Evolutionary conservation across 2,888 invertebrate genomes (phyloP), one percentile per base, ranked within the genome.

Genomic region (Platerodrilus igneus): DNA sequence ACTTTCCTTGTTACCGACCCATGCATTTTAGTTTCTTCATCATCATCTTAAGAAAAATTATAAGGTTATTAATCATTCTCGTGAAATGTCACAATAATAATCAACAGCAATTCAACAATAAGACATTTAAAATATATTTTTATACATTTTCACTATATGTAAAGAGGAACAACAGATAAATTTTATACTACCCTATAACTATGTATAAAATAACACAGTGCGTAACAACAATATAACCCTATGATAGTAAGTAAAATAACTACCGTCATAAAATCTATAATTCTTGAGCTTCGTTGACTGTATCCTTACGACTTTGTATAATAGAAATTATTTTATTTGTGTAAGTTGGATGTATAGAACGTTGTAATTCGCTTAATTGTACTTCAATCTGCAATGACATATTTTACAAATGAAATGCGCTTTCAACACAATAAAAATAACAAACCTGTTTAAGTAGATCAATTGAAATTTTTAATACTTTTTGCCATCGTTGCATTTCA

Each of bases 401-500:
- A 32, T 25, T 36, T 26, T 34, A n/a, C 11, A 22, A 2, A 14
- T 14, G 6, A 10, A 7, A 7, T 16, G 9, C 13, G 7, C n/a
- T 22, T 33, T 22, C 14, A 21, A 15, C 14, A 11, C 2, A 16
- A 17, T 20, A n/a, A n/a, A n/a, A n/a, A n/a, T 28, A 17, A 30
- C 16, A 67, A 72, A 86, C 86, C 79, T 87, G 83, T 67, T 79
- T 76, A 49, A 88, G 73, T 49, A 86, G 75, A 50, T 77, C 70
- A 47, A 85, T 79, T 38, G 86, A 81, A 47, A 78, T 75, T 62
- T 81, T 79, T 38, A 88, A 74, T 52, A 86, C 80, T 58, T 75
- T 74, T 54, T 87, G 79, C 92, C 92, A 93, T 59, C 83, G 84
- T 47, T 78, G 78, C 66, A 91, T 75, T 73, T 92, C 88, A 17